A percentile compares a stretch with the other conserved stretches of the same genome.
phyloP scores from a whole-genome alignment of 2,797 vertebrate species.

The Megaceryle alcyon region DNA sequence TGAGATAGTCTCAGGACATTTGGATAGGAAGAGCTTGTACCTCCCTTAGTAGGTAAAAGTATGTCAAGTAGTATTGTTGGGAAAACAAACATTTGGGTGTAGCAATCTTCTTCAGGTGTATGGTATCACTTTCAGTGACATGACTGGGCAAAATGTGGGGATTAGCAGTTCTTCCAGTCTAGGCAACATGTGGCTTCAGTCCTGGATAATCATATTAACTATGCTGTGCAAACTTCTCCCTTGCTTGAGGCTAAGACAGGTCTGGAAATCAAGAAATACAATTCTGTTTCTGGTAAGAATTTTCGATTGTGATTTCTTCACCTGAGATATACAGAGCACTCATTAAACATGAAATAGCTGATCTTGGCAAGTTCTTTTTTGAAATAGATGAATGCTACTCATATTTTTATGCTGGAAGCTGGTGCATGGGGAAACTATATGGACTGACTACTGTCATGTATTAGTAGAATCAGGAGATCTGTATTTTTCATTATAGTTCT shows the following conservation, averaged over 20 bases:
- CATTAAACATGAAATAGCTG: not conserved
- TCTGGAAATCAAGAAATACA: conserved; percentile 9
- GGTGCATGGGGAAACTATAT: not conserved
- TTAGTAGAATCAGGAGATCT: not conserved
- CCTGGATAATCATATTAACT: conserved; percentile 9
- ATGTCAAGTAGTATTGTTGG: not conserved
- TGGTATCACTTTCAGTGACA: not conserved
- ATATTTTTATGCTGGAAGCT: not conserved
- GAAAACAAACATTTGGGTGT: not conserved
- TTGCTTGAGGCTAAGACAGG: conserved; percentile 42
- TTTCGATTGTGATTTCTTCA: conserved; percentile 1
- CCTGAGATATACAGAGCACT: not conserved
- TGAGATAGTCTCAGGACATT: not conserved
- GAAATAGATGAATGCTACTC: not conserved
- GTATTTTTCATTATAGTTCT: not conserved
- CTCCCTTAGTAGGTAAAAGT: not conserved
- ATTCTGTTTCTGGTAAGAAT: not conserved
- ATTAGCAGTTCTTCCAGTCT: conserved; percentile 30
- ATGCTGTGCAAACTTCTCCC: not conserved
- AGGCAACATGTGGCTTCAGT: not conserved
- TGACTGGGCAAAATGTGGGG: conserved; percentile 7
- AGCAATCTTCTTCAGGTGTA: conserved; percentile 15
- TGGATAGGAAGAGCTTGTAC: not conserved
- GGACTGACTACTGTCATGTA: not conserved
- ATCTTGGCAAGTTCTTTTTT: not conserved